A percentile compares a stretch with the other conserved stretches of the same genome.
These are phyloP conservation scores for Triops cancriformis DNA, from an alignment of 1,140 invertebrate genomes.

Conservation along the genomic window DNA sequence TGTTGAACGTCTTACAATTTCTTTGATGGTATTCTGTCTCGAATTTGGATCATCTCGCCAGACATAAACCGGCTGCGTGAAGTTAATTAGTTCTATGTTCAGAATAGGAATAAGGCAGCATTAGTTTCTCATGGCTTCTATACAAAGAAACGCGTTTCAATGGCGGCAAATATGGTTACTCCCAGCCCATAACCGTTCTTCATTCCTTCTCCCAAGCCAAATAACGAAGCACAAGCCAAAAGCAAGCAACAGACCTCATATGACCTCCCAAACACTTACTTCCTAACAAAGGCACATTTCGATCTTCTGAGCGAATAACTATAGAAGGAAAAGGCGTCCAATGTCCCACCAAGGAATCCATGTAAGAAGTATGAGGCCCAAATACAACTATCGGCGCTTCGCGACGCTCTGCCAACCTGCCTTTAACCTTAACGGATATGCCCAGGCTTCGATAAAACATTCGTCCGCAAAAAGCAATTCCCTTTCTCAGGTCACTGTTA, in stretches of 20 bases:
- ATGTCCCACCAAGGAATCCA: conserved; percentile 73
- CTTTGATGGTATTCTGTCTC: conserved; percentile 77
- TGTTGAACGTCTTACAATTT: conserved; percentile 75
- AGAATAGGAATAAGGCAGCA: conserved; percentile 8
- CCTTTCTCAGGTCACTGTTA: conserved; percentile 19
- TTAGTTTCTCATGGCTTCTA: not conserved
- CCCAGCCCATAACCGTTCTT: not conserved
- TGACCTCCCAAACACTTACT: conserved; percentile 52
- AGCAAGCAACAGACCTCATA: conserved; percentile 23
- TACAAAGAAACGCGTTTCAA: not conserved
- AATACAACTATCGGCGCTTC: conserved; percentile 77
- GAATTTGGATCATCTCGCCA: conserved; percentile 86
- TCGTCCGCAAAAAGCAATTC: conserved; percentile 28
- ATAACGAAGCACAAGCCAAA: conserved; percentile 9
- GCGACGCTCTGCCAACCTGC: conserved; percentile 55
- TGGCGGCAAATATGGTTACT: not conserved
- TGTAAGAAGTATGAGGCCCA: conserved; percentile 76
- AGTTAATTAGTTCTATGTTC: conserved; percentile 70
- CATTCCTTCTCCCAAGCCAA: not conserved
- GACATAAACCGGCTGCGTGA: conserved; percentile 89
- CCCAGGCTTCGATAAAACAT: conserved; percentile 34
- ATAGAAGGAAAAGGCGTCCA: conserved; percentile 66
- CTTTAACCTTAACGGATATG: conserved; percentile 60
- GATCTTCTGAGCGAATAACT: conserved; percentile 67
- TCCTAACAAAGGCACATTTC: conserved; percentile 67